Evolutionary conservation across 53 echinoderm and acorn worm genomes (phyloP).

Genomic region (Mesocentrotus franciscanus): DNA sequence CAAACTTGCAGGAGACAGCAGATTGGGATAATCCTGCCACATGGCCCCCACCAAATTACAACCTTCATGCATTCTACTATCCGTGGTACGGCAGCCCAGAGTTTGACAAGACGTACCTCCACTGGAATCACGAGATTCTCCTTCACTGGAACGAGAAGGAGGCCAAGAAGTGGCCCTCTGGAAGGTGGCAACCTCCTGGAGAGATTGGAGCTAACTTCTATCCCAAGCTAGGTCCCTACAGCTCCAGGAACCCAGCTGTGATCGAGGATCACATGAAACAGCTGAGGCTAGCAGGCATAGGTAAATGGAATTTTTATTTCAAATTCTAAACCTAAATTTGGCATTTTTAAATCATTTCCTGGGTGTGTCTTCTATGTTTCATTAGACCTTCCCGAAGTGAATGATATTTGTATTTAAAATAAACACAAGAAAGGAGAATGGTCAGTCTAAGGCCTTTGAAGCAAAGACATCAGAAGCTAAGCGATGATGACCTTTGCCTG

Average conservation of each 20-base stretch:
- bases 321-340: not conserved
- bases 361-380: too few species aligned
- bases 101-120: constrained; percentile 75
- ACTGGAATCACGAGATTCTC: constrained; percentile 91
- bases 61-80: constrained; percentile 93
- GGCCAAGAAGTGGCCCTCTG: constrained; percentile 78
- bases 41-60: constrained; percentile 75
- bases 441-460: too few species aligned
- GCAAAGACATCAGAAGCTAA: too few species aligned
- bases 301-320: constrained; percentile 56
- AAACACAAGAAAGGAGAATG: too few species aligned
- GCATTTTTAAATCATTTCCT: too few species aligned
- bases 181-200: constrained; percentile 82
- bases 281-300: constrained; percentile 83
- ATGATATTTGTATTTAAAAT: too few species aligned
- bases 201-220: constrained; percentile 95
- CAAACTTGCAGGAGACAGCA: not conserved
- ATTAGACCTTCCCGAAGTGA: too few species aligned
- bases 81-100: constrained; percentile 97
- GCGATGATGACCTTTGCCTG: too few species aligned
- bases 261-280: constrained; percentile 94
- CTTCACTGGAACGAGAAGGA: constrained; percentile 89
- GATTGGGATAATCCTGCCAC: not conserved
- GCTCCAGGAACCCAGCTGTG: constrained; percentile 83
- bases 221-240: constrained; percentile 92